Percentiles rank a stretch among this genome's conserved stretches.
These are phyloP conservation scores for Pocota personata DNA, from an alignment of 2,888 invertebrate genomes.

Conservation along the genomic window DNA sequence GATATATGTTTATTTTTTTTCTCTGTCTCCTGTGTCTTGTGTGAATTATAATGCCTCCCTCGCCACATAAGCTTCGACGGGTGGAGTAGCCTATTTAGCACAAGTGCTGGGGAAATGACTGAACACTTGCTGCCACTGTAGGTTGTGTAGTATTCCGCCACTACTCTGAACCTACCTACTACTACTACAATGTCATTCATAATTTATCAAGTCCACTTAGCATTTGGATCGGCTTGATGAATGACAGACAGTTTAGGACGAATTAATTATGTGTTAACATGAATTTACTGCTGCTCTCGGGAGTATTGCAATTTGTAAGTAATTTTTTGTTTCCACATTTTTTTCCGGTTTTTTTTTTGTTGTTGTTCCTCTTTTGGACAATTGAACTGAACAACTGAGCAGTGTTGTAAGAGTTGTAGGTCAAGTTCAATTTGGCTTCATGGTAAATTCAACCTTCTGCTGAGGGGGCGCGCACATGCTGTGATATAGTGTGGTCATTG, in stretches of 20 bases:
- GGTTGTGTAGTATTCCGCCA: neutral
- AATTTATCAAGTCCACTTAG: constrained; percentile 67
- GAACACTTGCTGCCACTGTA: neutral
- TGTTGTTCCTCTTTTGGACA: no score
- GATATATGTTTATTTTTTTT: constrained; percentile 14
- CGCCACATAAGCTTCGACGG: neutral
- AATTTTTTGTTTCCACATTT: constrained; percentile 19
- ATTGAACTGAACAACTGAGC: neutral
- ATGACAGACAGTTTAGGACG: constrained; percentile 61
- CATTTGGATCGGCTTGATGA: constrained; percentile 46
- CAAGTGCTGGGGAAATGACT: constrained; percentile 27
- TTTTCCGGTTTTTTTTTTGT: constrained; percentile 1
- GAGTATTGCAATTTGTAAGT: constrained; percentile 48
- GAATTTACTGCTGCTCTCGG: constrained; percentile 50
- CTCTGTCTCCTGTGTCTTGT: constrained; percentile 22
- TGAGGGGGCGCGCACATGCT: constrained; percentile 10
- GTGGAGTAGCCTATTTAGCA: constrained; percentile 30
- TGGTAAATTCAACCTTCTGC: neutral
- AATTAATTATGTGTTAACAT: constrained; percentile 70
- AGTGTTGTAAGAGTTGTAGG: constrained; percentile 14
- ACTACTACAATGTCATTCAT: constrained; percentile 53
- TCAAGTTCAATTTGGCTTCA: constrained; percentile 36
- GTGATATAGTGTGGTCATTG: constrained; percentile 30
- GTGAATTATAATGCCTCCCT: constrained; percentile 52
- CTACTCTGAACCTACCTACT: constrained; percentile 20